phyloP scores from a whole-genome alignment of 1,140 invertebrate species.

The Hermatobates lingyangjiaoensis region DNA sequence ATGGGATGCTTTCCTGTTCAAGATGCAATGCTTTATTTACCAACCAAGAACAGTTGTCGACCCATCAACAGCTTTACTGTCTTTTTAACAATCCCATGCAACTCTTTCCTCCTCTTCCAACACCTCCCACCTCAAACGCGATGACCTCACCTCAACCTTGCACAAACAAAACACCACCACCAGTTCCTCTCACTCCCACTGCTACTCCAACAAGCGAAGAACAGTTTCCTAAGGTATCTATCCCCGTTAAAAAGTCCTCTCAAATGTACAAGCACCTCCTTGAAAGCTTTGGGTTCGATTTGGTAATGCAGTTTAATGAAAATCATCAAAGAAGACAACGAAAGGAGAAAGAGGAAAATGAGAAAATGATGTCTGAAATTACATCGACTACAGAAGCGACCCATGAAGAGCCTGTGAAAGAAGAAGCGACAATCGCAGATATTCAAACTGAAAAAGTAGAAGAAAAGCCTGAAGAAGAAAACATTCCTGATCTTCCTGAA shows the following conservation, averaged over 20 bases:
- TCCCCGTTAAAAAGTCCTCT: conserved; percentile 45
- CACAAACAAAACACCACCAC: conserved; percentile 20
- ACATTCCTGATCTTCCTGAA: conserved; percentile 42
- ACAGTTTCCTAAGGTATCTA: conserved; percentile 19
- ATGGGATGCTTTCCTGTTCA: conserved; percentile 38
- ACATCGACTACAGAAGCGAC: conserved; percentile 23
- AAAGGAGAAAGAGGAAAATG: conserved; percentile 25
- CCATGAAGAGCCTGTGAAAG: conserved; percentile 5
- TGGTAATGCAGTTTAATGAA: conserved; percentile 93
- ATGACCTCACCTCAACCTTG: conserved; percentile 14
- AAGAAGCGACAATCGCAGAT: conserved; percentile 22
- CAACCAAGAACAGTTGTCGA: conserved; percentile 57
- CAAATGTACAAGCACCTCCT: conserved; percentile 79
- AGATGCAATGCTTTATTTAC: conserved; percentile 58
- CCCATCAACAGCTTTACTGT: conserved; percentile 66
- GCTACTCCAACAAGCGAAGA: conserved; percentile 18
- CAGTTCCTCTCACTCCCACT: conserved; percentile 14
- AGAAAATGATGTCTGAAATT: conserved; percentile 20
- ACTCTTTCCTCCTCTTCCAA: conserved; percentile 33
- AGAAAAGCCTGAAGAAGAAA: conserved; percentile 30
- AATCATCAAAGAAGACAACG: conserved; percentile 52
- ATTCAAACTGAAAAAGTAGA: conserved; percentile 30
- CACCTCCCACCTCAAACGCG: conserved; percentile 21
- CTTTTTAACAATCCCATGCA: conserved; percentile 46
- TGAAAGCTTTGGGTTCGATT: conserved; percentile 84